A percentile compares a stretch with the other conserved stretches of the same genome.
Conservation (phyloP, 2,888 invertebrate species). For the Diaperis boleti region DNA sequence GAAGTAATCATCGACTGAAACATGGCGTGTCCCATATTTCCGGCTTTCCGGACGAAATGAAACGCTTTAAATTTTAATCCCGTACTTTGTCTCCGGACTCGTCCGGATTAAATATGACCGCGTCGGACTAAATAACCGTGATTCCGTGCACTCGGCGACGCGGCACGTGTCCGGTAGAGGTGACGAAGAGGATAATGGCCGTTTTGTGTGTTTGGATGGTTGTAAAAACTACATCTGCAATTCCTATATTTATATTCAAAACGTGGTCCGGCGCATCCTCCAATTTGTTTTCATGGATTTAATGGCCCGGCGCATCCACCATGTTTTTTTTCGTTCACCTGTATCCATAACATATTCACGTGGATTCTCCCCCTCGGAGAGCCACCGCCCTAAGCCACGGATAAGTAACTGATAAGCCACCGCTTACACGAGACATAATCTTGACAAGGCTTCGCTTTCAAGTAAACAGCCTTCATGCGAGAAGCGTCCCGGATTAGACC, state of each 20-base stretch:
- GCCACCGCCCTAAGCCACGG: slow-evolving; percentile 4
- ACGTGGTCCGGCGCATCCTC: not conserved
- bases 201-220: not conserved
- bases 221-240: no score
- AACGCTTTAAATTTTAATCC: slow-evolving; percentile 37
- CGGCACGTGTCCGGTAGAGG: not conserved
- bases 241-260: not conserved
- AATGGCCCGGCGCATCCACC: no score
- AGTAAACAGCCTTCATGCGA: slow-evolving; percentile 8
- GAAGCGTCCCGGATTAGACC: slow-evolving; percentile 2
- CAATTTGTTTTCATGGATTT: no score
- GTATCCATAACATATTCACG: no score
- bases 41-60: slow-evolving; percentile 34
- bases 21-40: slow-evolving; percentile 28
- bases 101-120: slow-evolving; percentile 29
- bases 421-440: slow-evolving; percentile 28
- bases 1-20: slow-evolving; percentile 30
- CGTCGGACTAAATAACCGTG: slow-evolving; percentile 19
- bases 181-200: not conserved
- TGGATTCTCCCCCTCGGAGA: no score
- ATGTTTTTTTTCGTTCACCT: no score
- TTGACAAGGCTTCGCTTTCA: slow-evolving; percentile 24
- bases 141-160: not conserved
- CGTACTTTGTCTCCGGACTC: slow-evolving; percentile 24
- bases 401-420: slow-evolving; percentile 30